A percentile compares a stretch with the other conserved stretches of the same genome.
Evolutionary conservation across 2,113 vertebrate species (phyloP).

Genomic region (Sinocyclocheilus rhinocerous): DNA sequence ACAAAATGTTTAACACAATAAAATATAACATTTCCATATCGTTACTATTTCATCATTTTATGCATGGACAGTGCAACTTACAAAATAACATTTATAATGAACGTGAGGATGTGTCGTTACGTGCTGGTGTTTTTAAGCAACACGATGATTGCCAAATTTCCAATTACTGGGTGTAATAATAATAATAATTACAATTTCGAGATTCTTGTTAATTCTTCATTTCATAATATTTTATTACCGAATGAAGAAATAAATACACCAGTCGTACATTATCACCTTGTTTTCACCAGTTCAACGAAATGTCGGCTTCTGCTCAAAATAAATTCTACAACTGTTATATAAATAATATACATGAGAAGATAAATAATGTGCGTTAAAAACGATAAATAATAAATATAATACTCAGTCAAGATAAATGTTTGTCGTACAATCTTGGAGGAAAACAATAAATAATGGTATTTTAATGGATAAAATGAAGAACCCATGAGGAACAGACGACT

Average conservation of each 20-base stretch:
- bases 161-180: neutral
- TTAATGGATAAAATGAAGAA: conserved; percentile 72
- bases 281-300: conserved; percentile 83
- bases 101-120: conserved; percentile 73
- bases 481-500: conserved; percentile 64
- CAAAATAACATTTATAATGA: conserved; percentile 71
- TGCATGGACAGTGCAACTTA: conserved; percentile 72
- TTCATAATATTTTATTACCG: conserved; percentile 28
- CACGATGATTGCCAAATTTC: conserved; percentile 72
- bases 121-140: conserved; percentile 74
- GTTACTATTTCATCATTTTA: conserved; percentile 78
- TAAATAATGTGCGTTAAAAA: conserved; percentile 95
- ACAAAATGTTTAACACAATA: conserved; percentile 87
- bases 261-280: conserved; percentile 84
- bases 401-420: conserved; percentile 83
- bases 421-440: conserved; percentile 77
- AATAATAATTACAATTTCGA: conserved; percentile 13
- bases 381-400: conserved; percentile 99
- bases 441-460: conserved; percentile 89
- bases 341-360: conserved; percentile 94
- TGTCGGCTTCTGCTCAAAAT: conserved; percentile 83
- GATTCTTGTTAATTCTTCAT: neutral
- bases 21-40: conserved; percentile 87
- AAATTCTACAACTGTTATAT: conserved; percentile 88
- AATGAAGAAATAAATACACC: conserved; percentile 66